Evolutionary conservation across 2,888 invertebrate species (phyloP).

Genomic region (Cataglyphis livida): DNA sequence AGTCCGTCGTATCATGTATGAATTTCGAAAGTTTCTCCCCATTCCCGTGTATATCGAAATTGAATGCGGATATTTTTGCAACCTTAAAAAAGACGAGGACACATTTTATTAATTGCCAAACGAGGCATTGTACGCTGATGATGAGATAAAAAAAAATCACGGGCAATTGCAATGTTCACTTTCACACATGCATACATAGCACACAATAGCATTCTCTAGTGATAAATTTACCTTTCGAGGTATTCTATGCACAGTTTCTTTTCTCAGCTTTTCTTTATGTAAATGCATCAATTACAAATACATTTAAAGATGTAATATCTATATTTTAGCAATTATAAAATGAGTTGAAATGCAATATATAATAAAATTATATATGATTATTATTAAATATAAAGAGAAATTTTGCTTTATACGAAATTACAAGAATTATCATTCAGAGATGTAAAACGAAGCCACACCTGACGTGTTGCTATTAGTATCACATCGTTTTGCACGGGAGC

Average conservation of each 20-base stretch:
- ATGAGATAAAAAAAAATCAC: constrained; percentile 24
- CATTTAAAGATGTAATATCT: background rate
- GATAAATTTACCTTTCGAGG: background rate
- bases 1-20: constrained; percentile 43
- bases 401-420: background rate
- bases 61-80: background rate
- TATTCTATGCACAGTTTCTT: background rate
- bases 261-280: background rate
- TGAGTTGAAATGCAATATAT: background rate
- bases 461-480: constrained; percentile 21
- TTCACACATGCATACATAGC: background rate
- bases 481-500: constrained; percentile 11
- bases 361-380: background rate
- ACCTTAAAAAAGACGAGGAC: constrained; percentile 23
- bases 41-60: background rate
- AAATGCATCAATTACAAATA: background rate
- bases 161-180: background rate
- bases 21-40: constrained; percentile 54
- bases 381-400: background rate
- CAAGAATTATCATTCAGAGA: background rate
- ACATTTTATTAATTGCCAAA: constrained; percentile 34
- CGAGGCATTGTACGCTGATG: constrained; percentile 10
- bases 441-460: background rate
- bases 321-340: background rate
- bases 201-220: background rate